Evolutionary conservation across 2,888 invertebrate genomes (phyloP).

Genomic region (Zonitis immaculata): DNA sequence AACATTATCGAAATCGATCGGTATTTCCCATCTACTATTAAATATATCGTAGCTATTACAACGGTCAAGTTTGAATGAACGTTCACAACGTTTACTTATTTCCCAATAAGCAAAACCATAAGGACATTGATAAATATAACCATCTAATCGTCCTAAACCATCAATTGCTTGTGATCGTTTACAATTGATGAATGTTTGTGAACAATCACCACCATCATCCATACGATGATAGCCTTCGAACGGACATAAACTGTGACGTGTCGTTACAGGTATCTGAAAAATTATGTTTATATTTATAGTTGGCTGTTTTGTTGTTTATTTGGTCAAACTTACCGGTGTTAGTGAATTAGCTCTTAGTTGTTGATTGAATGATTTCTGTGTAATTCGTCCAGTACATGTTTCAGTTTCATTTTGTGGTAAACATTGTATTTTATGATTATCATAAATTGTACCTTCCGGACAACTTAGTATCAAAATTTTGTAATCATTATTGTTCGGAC

Average conservation of each 20-base stretch:
- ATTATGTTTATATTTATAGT: slow-evolving; percentile 4
- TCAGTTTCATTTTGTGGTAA: slow-evolving; percentile 59
- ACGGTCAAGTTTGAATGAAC: slow-evolving; percentile 55
- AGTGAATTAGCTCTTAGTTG: slow-evolving; percentile 51
- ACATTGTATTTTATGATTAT: slow-evolving; percentile 68
- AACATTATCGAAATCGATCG: slow-evolving; percentile 54
- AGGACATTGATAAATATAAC: slow-evolving; percentile 73
- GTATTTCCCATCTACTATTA: slow-evolving; percentile 54
- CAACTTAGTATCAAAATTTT: slow-evolving; percentile 71
- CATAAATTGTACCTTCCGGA: slow-evolving; percentile 71
- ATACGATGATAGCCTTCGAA: slow-evolving; percentile 65
- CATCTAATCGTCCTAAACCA: slow-evolving; percentile 55
- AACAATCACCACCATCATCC: slow-evolving; percentile 62
- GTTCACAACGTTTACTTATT: slow-evolving; percentile 72
- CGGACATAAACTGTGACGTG: slow-evolving; percentile 58
- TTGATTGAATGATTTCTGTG: slow-evolving; percentile 54
- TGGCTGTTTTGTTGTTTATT: background rate
- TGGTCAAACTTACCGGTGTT: slow-evolving; percentile 58
- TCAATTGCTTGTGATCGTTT: slow-evolving; percentile 49
- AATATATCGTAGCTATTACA: slow-evolving; percentile 52
- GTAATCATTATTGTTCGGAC: slow-evolving; percentile 61
- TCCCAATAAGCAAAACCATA: slow-evolving; percentile 72
- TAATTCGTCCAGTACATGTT: slow-evolving; percentile 56
- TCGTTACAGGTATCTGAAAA: slow-evolving; percentile 61
- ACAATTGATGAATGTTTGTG: slow-evolving; percentile 69